A percentile compares a stretch with the other conserved stretches of the same genome.
phyloP scores from a whole-genome alignment of 2,113 vertebrate genomes.

The Vanacampus margaritifer region DNA sequence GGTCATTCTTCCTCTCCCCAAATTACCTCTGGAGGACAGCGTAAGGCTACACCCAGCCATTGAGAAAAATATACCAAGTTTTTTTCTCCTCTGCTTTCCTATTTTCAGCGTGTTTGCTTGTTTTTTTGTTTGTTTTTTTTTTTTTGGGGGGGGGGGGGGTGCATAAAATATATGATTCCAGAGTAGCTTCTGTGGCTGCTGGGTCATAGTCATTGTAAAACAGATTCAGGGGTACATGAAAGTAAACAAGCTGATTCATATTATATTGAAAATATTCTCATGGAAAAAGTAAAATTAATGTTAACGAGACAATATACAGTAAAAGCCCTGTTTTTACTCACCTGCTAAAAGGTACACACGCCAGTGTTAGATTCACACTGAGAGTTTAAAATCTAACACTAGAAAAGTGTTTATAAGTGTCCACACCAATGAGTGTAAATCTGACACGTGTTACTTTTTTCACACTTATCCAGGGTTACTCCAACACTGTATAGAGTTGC shows the following conservation, averaged over 20 bases:
- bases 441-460: too few species aligned
- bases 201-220: constrained; percentile 11
- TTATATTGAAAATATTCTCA: not conserved
- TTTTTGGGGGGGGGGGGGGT: too few species aligned
- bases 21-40: constrained; percentile 59
- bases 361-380: too few species aligned
- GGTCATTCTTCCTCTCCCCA: constrained; percentile 53
- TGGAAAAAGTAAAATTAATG: not conserved
- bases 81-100: constrained; percentile 35
- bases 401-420: too few species aligned
- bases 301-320: not conserved
- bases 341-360: too few species aligned
- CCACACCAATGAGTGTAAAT: too few species aligned
- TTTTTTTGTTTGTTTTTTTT: too few species aligned
- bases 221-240: not conserved
- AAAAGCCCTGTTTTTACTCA: too few species aligned
- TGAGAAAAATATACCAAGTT: constrained; percentile 43
- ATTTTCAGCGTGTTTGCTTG: constrained; percentile 42
- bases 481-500: too few species aligned
- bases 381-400: too few species aligned
- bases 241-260: not conserved
- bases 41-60: constrained; percentile 49
- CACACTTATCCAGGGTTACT: too few species aligned
- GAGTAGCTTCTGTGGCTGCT: constrained; percentile 21
- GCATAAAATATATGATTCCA: constrained; percentile 21